A percentile compares a stretch with the other conserved stretches of the same genome.
Conservation (phyloP, 2,797 vertebrate genomes). For the Acanthiza pusilla region DNA sequence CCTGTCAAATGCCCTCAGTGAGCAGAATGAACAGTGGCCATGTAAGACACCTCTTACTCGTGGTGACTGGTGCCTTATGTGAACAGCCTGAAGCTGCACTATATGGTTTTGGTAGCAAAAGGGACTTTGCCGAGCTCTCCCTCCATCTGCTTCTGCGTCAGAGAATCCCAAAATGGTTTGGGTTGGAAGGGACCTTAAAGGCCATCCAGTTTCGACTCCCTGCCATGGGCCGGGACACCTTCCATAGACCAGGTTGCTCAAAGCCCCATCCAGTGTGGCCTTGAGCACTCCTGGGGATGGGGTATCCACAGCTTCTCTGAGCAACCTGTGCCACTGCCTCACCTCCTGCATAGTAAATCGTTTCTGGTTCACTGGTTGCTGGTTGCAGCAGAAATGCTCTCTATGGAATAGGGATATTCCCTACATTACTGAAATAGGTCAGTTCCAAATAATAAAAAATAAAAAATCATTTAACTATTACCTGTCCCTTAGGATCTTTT, state of each 20-base stretch:
- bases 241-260: neutral
- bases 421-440: neutral
- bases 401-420: neutral
- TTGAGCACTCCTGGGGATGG: neutral
- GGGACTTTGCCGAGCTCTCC: neutral
- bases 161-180: neutral
- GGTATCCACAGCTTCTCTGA: neutral
- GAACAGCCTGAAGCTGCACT: neutral
- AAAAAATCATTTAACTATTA: neutral
- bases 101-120: neutral
- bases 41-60: rapidly evolving
- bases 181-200: neutral
- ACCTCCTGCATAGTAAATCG: rapidly evolving
- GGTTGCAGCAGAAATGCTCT: neutral
- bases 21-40: neutral
- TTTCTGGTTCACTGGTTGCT: neutral
- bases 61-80: neutral
- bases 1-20: rapidly evolving
- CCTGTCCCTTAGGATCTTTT: neutral
- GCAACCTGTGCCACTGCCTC: neutral
- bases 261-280: neutral
- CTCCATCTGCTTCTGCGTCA: neutral
- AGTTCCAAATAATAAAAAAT: neutral
- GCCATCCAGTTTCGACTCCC: neutral
- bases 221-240: neutral